Evolutionary conservation across 2,113 vertebrate genomes (phyloP), one percentile per base, ranked within the genome.

Genomic region (Channa maculata): DNA sequence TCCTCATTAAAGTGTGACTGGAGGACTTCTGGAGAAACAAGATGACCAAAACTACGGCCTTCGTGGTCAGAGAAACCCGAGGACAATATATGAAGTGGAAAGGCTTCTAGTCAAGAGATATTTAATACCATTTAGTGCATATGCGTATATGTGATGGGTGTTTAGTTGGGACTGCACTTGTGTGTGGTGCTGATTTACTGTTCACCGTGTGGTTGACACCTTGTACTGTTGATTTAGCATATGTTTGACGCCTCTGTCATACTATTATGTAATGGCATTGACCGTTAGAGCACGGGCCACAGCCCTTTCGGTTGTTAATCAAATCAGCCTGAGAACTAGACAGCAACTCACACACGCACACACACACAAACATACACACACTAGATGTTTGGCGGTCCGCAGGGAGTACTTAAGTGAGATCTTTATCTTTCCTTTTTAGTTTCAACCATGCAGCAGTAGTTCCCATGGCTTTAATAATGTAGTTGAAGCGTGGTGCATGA

Each of bases 401-500:
- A 1, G 84, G 79, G 85, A 87, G 36, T 77, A 83, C 86, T 86
- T 83, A 80, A 69, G 68, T 33, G 0, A 74, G 89, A 84, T 91
- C 61, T 65, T 64, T 84, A 91, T 91, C 89, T 73, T 5, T 45
- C 55, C 57, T 80, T 86, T 24, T 74, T 59, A 79, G 81, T 75
- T 70, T 54, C 54, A 62, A 4, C 71, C 67, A 57, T 57, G 82
- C 79, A 55, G 82, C 65, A 49, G 83, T 74, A 62, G 76, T 92
- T 92, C 91, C 85, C 89, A 92, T 79, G 83, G 84, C 84, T 84
- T 86, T 58, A 48, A 75, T 72, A 62, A 39, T 68, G 62, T 3
- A 1, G 8, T 8, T 51, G 48, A 33, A 59, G 66, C 5, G 12
- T 4, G 48, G 58, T 54, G 81, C 68, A 59, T 45, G 52, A 49